phyloP scores from a whole-genome alignment of 1,140 invertebrate genomes.

The Musca domestica region DNA sequence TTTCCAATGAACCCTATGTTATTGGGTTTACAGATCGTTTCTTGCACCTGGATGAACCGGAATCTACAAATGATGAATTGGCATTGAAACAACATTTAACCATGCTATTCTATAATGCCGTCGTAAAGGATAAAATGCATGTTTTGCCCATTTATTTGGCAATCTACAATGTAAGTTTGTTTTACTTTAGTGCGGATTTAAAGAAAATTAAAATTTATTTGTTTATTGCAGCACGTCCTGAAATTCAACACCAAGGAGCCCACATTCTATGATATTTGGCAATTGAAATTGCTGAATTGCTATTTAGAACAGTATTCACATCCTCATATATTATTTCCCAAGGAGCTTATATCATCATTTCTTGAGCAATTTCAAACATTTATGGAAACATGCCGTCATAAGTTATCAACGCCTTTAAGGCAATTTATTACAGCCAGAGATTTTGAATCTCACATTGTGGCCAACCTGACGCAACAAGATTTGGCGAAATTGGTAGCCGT shows the following conservation, averaged over 20 bases:
- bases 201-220: not conserved
- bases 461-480: slow-evolving; percentile 37
- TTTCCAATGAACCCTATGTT: slow-evolving; percentile 67
- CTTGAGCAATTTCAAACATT: slow-evolving; percentile 41
- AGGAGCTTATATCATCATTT: slow-evolving; percentile 45
- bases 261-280: slow-evolving; percentile 48
- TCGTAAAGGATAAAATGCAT: slow-evolving; percentile 80
- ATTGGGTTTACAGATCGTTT: slow-evolving; percentile 68
- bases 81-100: slow-evolving; percentile 69
- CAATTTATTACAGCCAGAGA: slow-evolving; percentile 38
- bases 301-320: slow-evolving; percentile 31
- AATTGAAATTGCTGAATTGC: slow-evolving; percentile 41
- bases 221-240: not conserved
- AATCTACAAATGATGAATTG: slow-evolving; percentile 50
- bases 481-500: slow-evolving; percentile 57
- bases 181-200: slow-evolving; percentile 31
- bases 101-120: slow-evolving; percentile 80
- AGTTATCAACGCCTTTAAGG: slow-evolving; percentile 34
- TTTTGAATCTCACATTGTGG: slow-evolving; percentile 38
- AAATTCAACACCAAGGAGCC: slow-evolving; percentile 22
- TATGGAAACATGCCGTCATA: slow-evolving; percentile 34
- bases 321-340: slow-evolving; percentile 39
- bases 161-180: slow-evolving; percentile 64
- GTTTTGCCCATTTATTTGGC: slow-evolving; percentile 72
- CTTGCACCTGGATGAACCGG: slow-evolving; percentile 50